phyloP scores from a whole-genome alignment of 2,888 invertebrate species.

The Pseudoips prasinana region DNA sequence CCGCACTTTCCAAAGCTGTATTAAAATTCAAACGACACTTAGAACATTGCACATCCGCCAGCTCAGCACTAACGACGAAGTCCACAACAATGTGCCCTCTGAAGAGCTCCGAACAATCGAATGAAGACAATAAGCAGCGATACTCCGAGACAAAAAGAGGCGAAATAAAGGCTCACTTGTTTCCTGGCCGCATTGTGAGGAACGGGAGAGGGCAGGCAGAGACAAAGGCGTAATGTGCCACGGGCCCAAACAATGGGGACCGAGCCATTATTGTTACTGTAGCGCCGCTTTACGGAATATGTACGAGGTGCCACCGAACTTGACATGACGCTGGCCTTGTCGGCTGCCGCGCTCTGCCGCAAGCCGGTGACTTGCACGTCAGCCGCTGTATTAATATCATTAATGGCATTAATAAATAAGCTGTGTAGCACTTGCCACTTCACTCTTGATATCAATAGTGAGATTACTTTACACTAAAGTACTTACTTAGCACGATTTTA shows the following conservation, averaged over 20 bases:
- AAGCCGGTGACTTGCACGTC: conserved; percentile 21
- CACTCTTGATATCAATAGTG: no score
- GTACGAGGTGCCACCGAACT: conserved; percentile 71
- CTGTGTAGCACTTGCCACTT: not conserved
- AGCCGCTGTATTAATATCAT: conserved; percentile 9
- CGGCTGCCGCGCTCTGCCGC: conserved; percentile 38
- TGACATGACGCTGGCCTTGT: conserved; percentile 69
- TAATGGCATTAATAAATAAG: conserved; percentile 12
- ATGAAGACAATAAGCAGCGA: conserved; percentile 84
- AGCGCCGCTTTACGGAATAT: conserved; percentile 73
- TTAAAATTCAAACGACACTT: conserved; percentile 75
- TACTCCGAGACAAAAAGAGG: conserved; percentile 83
- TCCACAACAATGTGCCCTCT: conserved; percentile 81
- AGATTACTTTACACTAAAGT: no score
- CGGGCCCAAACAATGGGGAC: conserved; percentile 80
- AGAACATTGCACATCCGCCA: conserved; percentile 76
- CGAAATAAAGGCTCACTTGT: conserved; percentile 83
- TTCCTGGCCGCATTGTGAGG: conserved; percentile 83
- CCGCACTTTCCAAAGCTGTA: conserved; percentile 53
- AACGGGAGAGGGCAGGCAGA: conserved; percentile 81
- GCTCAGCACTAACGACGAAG: conserved; percentile 77
- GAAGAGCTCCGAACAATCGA: conserved; percentile 83
- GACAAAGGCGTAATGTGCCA: conserved; percentile 82
- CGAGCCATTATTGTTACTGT: conserved; percentile 81
- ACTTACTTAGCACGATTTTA: no score